Evolutionary conservation across 2,797 vertebrate species (phyloP).

Genomic region (Centropyge bicolor): DNA sequence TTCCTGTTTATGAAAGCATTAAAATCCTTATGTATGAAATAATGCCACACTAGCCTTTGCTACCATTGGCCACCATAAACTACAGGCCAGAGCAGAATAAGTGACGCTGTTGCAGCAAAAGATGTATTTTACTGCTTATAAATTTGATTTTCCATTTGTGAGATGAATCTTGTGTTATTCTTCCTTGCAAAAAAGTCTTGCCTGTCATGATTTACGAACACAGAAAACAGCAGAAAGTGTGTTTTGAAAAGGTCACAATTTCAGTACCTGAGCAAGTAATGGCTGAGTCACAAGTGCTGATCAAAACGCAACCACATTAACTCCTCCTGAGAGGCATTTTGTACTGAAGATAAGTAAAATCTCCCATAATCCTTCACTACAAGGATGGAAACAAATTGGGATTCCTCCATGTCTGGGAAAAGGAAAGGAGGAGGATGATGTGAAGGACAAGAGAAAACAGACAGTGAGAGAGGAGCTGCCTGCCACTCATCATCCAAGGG

Average conservation of each 20-base stretch:
- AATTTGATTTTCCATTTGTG: not conserved
- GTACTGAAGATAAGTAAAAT: conserved; percentile 27
- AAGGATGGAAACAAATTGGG: conserved; percentile 32
- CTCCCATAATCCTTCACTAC: not conserved
- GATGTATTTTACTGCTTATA: not conserved
- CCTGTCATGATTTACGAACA: not conserved
- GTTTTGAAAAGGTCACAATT: conserved; percentile 8
- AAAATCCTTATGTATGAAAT: not conserved
- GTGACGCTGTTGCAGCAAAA: not conserved
- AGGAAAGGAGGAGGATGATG: conserved; percentile 21
- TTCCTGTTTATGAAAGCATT: no score
- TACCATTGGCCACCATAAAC: not conserved
- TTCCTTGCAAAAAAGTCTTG: not conserved
- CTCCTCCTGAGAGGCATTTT: not conserved
- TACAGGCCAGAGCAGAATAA: not conserved
- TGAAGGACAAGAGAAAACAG: conserved; percentile 29
- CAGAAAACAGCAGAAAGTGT: not conserved
- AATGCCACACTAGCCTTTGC: not conserved
- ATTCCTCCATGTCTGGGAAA: conserved; percentile 33
- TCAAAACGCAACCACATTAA: conserved; percentile 5
- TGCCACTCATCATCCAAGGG: conserved; percentile 81
- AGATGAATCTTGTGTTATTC: not conserved
- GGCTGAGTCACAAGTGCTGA: not conserved
- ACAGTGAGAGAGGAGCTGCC: conserved; percentile 59
- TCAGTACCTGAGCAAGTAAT: not conserved